Evolutionary conservation across 2,113 vertebrate species (phyloP).

Genomic region (Tamias sibiricus): DNA sequence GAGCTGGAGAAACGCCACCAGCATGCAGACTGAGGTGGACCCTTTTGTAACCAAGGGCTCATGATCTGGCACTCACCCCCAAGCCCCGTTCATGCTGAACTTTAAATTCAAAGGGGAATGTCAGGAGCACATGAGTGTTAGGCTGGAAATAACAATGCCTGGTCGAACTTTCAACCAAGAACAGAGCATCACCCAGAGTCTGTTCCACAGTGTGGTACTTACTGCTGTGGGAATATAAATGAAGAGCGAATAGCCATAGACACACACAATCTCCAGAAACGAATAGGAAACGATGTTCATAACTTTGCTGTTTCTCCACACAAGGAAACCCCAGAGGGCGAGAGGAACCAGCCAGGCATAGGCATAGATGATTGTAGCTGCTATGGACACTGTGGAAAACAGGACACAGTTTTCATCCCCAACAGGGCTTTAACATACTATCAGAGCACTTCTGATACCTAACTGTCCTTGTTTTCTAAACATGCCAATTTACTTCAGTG

Average conservation of each 20-base stretch:
- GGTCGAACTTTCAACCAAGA: not conserved
- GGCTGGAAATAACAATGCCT: not conserved
- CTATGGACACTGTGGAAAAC: constrained; percentile 92
- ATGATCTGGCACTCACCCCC: not conserved
- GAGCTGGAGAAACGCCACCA: not conserved
- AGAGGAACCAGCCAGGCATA: constrained; percentile 97
- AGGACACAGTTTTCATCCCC: not conserved
- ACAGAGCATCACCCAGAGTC: not conserved
- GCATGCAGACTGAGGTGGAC: not conserved
- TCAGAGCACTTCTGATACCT: not conserved
- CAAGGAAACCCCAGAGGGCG: constrained; percentile 95
- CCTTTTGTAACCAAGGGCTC: not conserved
- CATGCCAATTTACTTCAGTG: not conserved
- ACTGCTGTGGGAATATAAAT: constrained; percentile 97
- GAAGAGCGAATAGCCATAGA: constrained; percentile 97
- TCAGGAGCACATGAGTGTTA: not conserved
- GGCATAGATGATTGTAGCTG: constrained; percentile 95
- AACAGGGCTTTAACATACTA: not conserved
- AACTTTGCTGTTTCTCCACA: constrained; percentile 96
- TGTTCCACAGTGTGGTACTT: constrained; percentile 69
- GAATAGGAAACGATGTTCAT: constrained; percentile 96
- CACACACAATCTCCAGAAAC: constrained; percentile 97
- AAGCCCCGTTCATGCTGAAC: not conserved
- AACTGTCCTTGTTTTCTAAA: not conserved
- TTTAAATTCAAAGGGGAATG: not conserved